Evolutionary conservation across 2,888 invertebrate genomes (phyloP).

Genomic region (Hirtodrosophila cameraria): DNA sequence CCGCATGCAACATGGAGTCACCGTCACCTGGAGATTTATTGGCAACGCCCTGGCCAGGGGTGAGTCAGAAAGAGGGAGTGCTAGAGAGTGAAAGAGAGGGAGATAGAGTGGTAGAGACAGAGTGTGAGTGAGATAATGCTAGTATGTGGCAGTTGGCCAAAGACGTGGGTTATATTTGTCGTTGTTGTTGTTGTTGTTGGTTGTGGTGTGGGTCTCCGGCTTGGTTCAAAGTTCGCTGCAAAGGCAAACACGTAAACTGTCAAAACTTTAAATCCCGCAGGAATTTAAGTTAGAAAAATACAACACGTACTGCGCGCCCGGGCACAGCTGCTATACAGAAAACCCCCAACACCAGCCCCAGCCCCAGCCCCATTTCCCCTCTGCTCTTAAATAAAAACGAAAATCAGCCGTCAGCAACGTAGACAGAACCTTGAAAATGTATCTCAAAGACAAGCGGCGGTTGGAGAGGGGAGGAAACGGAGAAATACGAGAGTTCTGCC

Average conservation of each 20-base stretch:
- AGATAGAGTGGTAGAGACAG: not conserved
- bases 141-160: conserved; percentile 42
- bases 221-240: conserved; percentile 75
- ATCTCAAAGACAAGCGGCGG: conserved; percentile 39
- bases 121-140: conserved; percentile 23
- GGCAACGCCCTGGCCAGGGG: conserved; percentile 69
- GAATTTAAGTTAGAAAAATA: conserved; percentile 81
- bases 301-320: conserved; percentile 70
- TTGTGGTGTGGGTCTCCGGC: not conserved
- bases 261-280: conserved; percentile 82
- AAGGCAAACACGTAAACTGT: conserved; percentile 80
- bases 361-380: not conserved
- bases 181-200: conserved; percentile 12
- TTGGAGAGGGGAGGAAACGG: conserved; percentile 15
- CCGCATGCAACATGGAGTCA: conserved; percentile 82
- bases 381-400: conserved; percentile 33
- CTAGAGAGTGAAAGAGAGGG: conserved; percentile 1
- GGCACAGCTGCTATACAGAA: conserved; percentile 63
- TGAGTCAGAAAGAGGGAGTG: conserved; percentile 39
- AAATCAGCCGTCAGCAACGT: conserved; percentile 39
- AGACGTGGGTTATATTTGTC: conserved; percentile 38
- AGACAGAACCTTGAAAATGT: conserved; percentile 76
- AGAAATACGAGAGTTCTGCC: conserved; percentile 51
- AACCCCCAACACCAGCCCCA: not conserved
- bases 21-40: conserved; percentile 83